A percentile compares a stretch with the other conserved stretches of the same genome.
Conservation (phyloP, 2,113 vertebrate genomes). For the Beaufortia kweichowensis region DNA sequence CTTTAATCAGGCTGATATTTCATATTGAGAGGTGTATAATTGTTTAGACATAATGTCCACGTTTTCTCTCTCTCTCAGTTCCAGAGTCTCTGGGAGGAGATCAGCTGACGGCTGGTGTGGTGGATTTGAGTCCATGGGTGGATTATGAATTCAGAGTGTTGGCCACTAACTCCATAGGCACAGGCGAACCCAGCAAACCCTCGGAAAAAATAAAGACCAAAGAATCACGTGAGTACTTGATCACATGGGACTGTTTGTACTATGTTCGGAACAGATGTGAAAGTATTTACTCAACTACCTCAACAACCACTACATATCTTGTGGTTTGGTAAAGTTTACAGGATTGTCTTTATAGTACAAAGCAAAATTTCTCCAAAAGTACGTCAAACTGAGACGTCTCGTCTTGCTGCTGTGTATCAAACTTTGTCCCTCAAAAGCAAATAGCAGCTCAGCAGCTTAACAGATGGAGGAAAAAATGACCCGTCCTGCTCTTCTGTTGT, state of each 20-base stretch:
- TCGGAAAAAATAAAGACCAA: slow-evolving; percentile 87
- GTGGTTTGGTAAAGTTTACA: not conserved
- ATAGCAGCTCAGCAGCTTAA: not conserved
- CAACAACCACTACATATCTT: not conserved
- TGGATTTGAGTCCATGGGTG: slow-evolving; percentile 91
- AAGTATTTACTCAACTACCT: too few relatives aligned
- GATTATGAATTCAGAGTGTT: slow-evolving; percentile 93
- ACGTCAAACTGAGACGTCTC: not conserved
- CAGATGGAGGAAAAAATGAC: not conserved
- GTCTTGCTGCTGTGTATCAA: not conserved
- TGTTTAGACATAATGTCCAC: too few relatives aligned
- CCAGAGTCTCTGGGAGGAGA: slow-evolving; percentile 84
- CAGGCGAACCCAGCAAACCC: slow-evolving; percentile 89
- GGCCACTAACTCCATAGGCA: slow-evolving; percentile 87
- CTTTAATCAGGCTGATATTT: not conserved
- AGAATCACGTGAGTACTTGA: slow-evolving; percentile 81
- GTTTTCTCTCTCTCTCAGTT: too few relatives aligned
- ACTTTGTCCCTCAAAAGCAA: not conserved
- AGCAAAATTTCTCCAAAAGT: not conserved
- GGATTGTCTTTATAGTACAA: not conserved
- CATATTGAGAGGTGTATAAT: too few relatives aligned
- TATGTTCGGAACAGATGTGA: too few relatives aligned
- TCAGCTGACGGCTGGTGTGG: slow-evolving; percentile 85
- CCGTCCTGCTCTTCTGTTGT: not conserved
- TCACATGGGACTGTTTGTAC: too few relatives aligned